phyloP scores from a whole-genome alignment of 2,113 vertebrate species.

The Poicephalus meyeri region DNA sequence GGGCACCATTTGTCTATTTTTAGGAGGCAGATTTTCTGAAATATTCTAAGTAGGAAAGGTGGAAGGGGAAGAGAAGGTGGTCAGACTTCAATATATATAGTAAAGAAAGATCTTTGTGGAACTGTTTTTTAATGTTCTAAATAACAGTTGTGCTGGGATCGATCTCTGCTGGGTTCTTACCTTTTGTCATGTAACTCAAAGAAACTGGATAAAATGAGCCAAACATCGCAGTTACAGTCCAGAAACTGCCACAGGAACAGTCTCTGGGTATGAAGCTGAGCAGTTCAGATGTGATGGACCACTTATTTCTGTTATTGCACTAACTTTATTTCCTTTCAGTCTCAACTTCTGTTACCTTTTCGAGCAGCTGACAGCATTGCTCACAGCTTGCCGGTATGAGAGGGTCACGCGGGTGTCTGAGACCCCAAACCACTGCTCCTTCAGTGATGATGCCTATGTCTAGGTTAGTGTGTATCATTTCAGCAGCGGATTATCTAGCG shows the following conservation, averaged over 20 bases:
- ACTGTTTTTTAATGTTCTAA: neutral
- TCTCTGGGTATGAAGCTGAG: neutral
- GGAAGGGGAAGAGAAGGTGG: neutral
- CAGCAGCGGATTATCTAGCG: neutral
- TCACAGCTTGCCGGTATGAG: neutral
- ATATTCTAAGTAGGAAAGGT: neutral
- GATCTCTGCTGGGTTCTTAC: neutral
- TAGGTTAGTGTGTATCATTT: neutral
- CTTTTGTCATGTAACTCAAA: neutral
- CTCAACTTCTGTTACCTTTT: neutral
- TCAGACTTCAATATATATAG: neutral
- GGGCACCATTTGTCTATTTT: neutral
- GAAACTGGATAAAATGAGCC: neutral
- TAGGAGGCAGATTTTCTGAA: neutral
- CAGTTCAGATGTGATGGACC: neutral
- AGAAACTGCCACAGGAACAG: neutral
- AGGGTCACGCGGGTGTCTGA: neutral
- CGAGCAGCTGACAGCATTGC: neutral
- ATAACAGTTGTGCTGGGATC: neutral
- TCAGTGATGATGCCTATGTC: neutral
- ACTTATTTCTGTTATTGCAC: neutral
- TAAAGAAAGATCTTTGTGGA: neutral
- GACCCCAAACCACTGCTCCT: neutral
- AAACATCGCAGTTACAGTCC: neutral
- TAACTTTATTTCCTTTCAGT: neutral